Percentiles rank a stretch among this genome's conserved stretches.
phyloP scores from a whole-genome alignment of 2,797 vertebrate genomes.

The Crenichthys baileyi region DNA sequence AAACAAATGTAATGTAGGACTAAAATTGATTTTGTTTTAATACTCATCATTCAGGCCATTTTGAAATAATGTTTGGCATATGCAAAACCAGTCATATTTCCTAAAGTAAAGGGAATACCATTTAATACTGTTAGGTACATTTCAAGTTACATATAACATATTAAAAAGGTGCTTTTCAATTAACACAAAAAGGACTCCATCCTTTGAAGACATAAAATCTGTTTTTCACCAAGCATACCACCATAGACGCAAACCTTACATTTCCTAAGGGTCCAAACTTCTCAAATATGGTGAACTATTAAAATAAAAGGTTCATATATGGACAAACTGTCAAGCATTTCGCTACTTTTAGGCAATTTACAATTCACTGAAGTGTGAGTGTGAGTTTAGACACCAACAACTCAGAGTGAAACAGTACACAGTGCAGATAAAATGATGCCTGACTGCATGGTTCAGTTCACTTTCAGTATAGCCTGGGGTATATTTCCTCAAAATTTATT shows the following conservation, averaged over 20 bases:
- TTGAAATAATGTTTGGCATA: neutral
- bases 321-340: conserved; percentile 59
- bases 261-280: conserved; percentile 43
- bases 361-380: conserved; percentile 43
- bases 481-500: conserved; percentile 11
- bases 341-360: conserved; percentile 43
- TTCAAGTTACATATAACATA: neutral
- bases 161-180: neutral
- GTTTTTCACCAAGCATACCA: conserved; percentile 37
- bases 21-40: too few species aligned
- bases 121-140: neutral
- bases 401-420: conserved; percentile 11
- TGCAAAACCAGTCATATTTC: too few species aligned
- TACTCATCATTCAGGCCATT: neutral
- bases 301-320: conserved; percentile 59
- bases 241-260: conserved; percentile 26
- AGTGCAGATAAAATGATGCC: conserved; percentile 25
- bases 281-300: conserved; percentile 46
- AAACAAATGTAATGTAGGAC: too few species aligned
- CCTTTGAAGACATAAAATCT: conserved; percentile 22
- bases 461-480: conserved; percentile 13
- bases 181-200: conserved; percentile 15
- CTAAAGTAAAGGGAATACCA: too few species aligned
- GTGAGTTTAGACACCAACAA: conserved; percentile 19
- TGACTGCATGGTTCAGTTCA: neutral